A percentile compares a stretch with the other conserved stretches of the same genome.
Evolutionary conservation across 2,888 invertebrate species (phyloP).

Genomic region (Drosophila borborema): DNA sequence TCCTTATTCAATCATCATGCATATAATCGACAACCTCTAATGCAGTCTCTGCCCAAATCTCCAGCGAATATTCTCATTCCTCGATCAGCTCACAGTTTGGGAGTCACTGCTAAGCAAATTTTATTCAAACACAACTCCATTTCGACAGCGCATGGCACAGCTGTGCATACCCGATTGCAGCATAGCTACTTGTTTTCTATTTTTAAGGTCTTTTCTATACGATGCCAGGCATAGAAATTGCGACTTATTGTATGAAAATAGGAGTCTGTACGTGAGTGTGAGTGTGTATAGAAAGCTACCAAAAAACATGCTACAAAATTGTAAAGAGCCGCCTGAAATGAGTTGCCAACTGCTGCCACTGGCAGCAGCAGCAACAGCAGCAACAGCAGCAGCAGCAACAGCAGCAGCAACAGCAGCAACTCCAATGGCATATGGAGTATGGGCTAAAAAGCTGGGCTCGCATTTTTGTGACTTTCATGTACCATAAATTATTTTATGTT

Average conservation of each 20-base stretch:
- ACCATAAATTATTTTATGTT: conserved; percentile 81
- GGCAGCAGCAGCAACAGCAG: conserved; percentile 23
- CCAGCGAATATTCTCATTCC: background rate
- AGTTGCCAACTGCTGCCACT: conserved; percentile 29
- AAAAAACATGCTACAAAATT: conserved; percentile 67
- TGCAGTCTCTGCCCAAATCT: background rate
- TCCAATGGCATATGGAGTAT: conserved; percentile 9
- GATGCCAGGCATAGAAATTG: conserved; percentile 52
- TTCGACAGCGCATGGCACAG: background rate
- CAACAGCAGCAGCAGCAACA: conserved; percentile 27
- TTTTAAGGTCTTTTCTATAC: conserved; percentile 3
- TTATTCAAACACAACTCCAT: background rate
- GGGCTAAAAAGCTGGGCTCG: conserved; percentile 44
- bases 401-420: conserved; percentile 14
- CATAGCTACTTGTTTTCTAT: background rate
- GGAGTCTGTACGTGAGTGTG: background rate
- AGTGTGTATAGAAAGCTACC: conserved; percentile 27
- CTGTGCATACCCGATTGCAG: background rate
- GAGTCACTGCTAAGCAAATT: background rate
- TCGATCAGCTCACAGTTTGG: background rate
- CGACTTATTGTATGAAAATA: conserved; percentile 41
- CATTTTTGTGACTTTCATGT: conserved; percentile 81
- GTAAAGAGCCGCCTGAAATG: conserved; percentile 55
- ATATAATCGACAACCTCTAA: background rate
- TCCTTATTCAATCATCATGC: background rate